A percentile compares a stretch with the other conserved stretches of the same genome.
Evolutionary conservation across 1,140 invertebrate genomes (phyloP).

Genomic region (Laupala kohalensis): DNA sequence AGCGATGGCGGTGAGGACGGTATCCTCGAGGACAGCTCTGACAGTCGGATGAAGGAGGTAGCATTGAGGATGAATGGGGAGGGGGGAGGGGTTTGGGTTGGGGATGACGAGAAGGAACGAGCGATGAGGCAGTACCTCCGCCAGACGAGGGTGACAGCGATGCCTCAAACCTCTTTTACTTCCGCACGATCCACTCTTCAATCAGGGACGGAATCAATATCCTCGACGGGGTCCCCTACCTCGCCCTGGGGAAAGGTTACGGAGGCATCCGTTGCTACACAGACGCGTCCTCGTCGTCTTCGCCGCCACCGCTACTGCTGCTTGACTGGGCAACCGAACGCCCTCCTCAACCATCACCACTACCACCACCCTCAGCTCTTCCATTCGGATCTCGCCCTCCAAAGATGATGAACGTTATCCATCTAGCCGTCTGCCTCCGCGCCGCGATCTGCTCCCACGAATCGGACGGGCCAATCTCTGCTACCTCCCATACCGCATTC

Average conservation of each 20-base stretch:
- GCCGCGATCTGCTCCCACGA: too few species aligned
- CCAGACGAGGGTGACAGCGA: neutral
- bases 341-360: too few species aligned
- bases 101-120: too few species aligned
- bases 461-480: neutral
- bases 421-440: neutral
- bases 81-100: too few species aligned
- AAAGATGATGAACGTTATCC: neutral
- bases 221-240: neutral
- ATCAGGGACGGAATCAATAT: neutral
- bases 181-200: neutral
- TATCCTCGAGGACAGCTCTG: too few species aligned
- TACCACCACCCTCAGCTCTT: too few species aligned
- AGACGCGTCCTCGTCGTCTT: too few species aligned
- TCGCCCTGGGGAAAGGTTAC: neutral
- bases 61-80: too few species aligned
- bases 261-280: neutral
- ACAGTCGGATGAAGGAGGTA: too few species aligned
- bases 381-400: too few species aligned
- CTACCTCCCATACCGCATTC: neutral
- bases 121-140: too few species aligned
- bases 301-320: neutral
- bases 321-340: neutral
- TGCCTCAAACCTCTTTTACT: neutral
- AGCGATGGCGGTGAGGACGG: too few species aligned